Base-by-base conservation (phyloP, 1,140 invertebrate genomes). In the Drosophila tani region DNA sequence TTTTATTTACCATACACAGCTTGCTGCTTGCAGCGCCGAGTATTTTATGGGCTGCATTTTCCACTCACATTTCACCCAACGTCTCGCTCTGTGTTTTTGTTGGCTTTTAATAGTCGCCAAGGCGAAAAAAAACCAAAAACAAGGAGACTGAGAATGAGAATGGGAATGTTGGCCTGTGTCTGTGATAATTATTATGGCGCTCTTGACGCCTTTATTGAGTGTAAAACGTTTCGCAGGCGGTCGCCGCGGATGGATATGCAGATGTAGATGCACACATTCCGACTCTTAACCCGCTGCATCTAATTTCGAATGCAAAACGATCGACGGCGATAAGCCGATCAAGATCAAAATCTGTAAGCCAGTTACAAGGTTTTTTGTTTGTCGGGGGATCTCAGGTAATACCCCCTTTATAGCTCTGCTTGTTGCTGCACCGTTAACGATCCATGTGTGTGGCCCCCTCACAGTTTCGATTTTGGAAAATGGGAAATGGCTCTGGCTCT, bases 121-220 rank as follows among this genome's bases (percentile, higher is more conserved):
- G 56, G 60, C 53, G 21, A 19, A 58, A 4, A 12, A 53, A 35
- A 17, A 50, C 24, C 24, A 11, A 5, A n/a, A 50, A 53, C 50
- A 32, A 19, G 19, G 21, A 24, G 21, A 24, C 21, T 24, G 21
- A 24, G n/a, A 73, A 56, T 51, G 71, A 27, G 41, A 59, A 43
- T 47, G 68, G 5, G 58, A 70, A 41, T 50, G 51, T 21, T 59
- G 41, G 70, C 50, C 50, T 58, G 59, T 71, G 75, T 56, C 65
- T 78, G 70, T 84, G 81, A 87, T 87, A 88, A 87, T 87, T 87
- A 88, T 87, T 88, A 87, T 87, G 84, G 81, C 55, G 55, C 84
- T 87, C 84, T 87, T 87, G 84, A 87, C 84, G 84, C 84, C 84
- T 87, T 87, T 87, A 87, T 87, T 83, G 87, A 70, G 84, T 87